Evolutionary conservation across 2,113 vertebrate species (phyloP).

Genomic region (Rhabdornis inornatus): DNA sequence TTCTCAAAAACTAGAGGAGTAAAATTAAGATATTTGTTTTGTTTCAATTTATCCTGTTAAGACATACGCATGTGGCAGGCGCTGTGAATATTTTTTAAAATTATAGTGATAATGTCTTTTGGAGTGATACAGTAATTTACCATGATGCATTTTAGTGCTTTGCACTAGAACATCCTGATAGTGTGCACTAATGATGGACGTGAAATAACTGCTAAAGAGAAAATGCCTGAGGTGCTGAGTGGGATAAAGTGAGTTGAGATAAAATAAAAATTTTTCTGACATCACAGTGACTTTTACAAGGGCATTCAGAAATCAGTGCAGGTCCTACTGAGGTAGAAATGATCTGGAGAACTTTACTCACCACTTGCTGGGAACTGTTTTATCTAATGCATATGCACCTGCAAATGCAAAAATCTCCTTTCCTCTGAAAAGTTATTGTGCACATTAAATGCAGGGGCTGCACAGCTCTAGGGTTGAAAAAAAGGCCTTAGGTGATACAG

Average conservation of each 20-base stretch:
- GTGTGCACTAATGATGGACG: neutral
- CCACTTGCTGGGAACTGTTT: neutral
- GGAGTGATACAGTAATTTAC: neutral
- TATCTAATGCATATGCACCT: neutral
- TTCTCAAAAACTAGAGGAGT: neutral
- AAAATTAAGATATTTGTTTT: neutral
- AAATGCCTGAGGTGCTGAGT: neutral
- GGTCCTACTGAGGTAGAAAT: neutral
- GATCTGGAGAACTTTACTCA: neutral
- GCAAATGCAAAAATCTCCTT: neutral
- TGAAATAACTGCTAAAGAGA: neutral
- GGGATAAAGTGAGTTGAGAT: neutral
- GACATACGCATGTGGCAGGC: neutral
- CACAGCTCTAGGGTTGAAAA: neutral
- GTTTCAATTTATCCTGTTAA: neutral
- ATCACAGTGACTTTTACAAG: neutral
- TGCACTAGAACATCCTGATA: neutral
- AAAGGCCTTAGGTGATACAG: neutral
- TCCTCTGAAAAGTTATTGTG: neutral
- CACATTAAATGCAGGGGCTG: neutral
- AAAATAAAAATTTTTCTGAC: neutral
- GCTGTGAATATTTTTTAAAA: neutral
- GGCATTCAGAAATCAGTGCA: neutral
- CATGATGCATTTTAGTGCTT: neutral
- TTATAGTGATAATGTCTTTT: neutral